These are phyloP conservation scores for Schizotus pectinicornis DNA, from an alignment of 2,888 invertebrate species.

Conservation along the genomic window DNA sequence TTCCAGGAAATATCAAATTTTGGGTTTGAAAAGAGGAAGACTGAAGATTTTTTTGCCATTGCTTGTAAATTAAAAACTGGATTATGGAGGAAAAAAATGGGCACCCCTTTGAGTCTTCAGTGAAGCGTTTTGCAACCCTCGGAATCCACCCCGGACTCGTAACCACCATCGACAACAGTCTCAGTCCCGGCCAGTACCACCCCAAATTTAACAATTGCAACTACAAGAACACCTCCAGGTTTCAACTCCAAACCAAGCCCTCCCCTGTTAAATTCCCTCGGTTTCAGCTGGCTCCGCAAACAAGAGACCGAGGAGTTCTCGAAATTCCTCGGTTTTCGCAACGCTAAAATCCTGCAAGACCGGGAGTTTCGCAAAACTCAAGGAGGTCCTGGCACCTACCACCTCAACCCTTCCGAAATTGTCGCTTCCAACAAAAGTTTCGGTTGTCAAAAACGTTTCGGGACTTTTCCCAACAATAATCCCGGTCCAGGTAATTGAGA, in stretches of 20 bases:
- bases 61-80: too few relatives aligned
- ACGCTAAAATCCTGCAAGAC: conserved; percentile 9
- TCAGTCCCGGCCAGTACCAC: conserved; percentile 21
- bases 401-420: conserved; percentile 5
- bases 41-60: too few relatives aligned
- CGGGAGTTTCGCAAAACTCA: conserved; percentile 4
- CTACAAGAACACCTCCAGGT: conserved; percentile 16
- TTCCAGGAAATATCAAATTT: too few relatives aligned
- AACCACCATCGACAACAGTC: neutral
- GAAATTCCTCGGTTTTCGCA: conserved; percentile 15
- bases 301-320: conserved; percentile 21
- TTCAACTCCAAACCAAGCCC: too few relatives aligned
- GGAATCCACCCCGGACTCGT: conserved; percentile 16
- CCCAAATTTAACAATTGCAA: conserved; percentile 3
- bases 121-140: conserved; percentile 9
- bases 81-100: too few relatives aligned
- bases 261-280: too few relatives aligned
- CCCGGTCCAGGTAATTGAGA: conserved; percentile 13
- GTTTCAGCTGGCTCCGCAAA: conserved; percentile 16
- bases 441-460: conserved; percentile 10
- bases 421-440: neutral
- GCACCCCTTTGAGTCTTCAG: conserved; percentile 11
- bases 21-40: too few relatives aligned
- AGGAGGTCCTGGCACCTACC: conserved; percentile 18
- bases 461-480: conserved; percentile 7